Percentiles rank a stretch among this genome's conserved stretches.
These are phyloP conservation scores for Spongia lamella DNA, from an alignment of 37 sponge, comb jelly and placozoan genomes.

Conservation along the genomic window DNA sequence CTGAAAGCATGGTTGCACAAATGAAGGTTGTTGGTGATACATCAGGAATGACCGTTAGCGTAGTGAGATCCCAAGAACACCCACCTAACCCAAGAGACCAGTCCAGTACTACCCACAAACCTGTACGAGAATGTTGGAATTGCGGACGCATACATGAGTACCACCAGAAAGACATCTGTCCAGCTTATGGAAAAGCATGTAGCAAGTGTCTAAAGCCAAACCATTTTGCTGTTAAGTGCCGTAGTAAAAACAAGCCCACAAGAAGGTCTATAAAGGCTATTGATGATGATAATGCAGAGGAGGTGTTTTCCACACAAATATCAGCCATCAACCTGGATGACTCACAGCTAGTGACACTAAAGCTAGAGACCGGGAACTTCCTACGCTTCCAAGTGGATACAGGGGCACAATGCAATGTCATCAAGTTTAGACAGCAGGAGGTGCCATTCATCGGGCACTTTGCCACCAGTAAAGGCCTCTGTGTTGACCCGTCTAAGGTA, in stretches of 20 bases:
- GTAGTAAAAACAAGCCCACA: background rate
- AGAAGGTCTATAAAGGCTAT: background rate
- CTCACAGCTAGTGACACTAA: conserved; percentile 46
- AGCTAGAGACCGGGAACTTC: conserved; percentile 34
- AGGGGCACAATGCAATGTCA: too few relatives aligned
- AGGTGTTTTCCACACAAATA: background rate
- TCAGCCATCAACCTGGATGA: conserved; percentile 10
- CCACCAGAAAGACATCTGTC: background rate
- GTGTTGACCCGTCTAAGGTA: too few relatives aligned
- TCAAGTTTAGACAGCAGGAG: too few relatives aligned
- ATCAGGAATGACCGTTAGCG: too few relatives aligned
- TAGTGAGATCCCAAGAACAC: too few relatives aligned
- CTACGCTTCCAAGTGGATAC: too few relatives aligned
- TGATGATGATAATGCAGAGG: conserved; percentile 23
- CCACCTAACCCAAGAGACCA: too few relatives aligned
- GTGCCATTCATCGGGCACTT: too few relatives aligned
- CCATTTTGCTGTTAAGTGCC: conserved; percentile 6
- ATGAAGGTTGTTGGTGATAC: too few relatives aligned
- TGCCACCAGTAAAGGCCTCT: too few relatives aligned
- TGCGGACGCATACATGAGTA: conserved; percentile 1
- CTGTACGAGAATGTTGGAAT: background rate
- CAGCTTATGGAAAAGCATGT: conserved; percentile 8
- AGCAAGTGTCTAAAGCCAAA: background rate
- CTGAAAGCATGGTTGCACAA: too few relatives aligned
- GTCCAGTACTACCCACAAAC: too few relatives aligned